These are phyloP conservation scores for Pampus argenteus DNA, from an alignment of 2,797 vertebrate species.

Conservation along the genomic window DNA sequence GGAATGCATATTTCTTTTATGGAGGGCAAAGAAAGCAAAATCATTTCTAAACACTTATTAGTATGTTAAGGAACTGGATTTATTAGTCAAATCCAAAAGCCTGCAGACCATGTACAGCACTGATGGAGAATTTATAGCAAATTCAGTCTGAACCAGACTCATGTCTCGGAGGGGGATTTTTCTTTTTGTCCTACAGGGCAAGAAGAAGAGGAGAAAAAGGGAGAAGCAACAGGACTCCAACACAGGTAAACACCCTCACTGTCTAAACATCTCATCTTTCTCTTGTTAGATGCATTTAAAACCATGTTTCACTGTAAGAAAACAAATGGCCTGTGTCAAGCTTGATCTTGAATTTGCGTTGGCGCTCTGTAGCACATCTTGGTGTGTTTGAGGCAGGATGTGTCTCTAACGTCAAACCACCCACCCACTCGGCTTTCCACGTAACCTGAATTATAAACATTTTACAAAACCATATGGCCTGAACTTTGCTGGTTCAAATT, in stretches of 20 bases:
- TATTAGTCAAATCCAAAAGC: conserved; percentile 7
- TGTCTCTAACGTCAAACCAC: conserved; percentile 64
- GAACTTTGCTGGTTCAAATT: neutral
- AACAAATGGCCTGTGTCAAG: conserved; percentile 6
- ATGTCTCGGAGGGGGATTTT: conserved; percentile 35
- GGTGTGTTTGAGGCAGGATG: conserved; percentile 60
- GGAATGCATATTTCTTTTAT: conserved; percentile 2
- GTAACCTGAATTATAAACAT: conserved; percentile 49
- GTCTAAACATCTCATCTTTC: neutral
- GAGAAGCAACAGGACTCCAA: conserved; percentile 97
- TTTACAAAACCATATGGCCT: conserved; percentile 11
- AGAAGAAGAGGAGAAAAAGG: conserved; percentile 96
- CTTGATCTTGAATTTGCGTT: conserved; percentile 37
- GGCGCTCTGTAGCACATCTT: conserved; percentile 31
- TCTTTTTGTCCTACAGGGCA: conserved; percentile 86
- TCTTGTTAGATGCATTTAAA: neutral
- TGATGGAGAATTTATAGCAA: neutral
- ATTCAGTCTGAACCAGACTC: conserved; percentile 31
- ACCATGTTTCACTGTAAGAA: neutral
- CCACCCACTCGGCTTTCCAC: conserved; percentile 71
- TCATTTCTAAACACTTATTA: neutral
- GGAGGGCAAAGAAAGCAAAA: neutral
- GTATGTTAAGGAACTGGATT: conserved; percentile 12
- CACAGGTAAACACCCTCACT: conserved; percentile 87
- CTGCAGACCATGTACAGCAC: conserved; percentile 7